These are phyloP conservation scores for Platycheirus albimanus DNA, from an alignment of 2,888 invertebrate species.

Conservation along the genomic window DNA sequence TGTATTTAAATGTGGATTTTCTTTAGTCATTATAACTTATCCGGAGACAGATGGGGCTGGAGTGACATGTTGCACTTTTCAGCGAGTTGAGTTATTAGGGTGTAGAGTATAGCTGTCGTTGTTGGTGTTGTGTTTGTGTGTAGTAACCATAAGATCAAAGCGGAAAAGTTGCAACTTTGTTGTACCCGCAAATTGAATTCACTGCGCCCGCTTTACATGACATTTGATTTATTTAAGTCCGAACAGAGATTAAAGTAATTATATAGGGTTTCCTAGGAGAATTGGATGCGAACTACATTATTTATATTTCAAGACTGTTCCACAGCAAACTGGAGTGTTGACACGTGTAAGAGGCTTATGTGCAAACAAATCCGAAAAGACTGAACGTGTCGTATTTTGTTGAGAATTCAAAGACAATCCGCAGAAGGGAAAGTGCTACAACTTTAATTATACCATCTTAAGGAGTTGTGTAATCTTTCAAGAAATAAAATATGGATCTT, in stretches of 20 bases:
- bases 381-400: too few relatives aligned
- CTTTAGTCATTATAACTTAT: slow-evolving; percentile 32
- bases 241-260: not conserved
- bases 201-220: slow-evolving; percentile 6
- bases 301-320: not conserved
- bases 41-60: slow-evolving; percentile 33
- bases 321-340: not conserved
- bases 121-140: too few relatives aligned
- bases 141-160: slow-evolving; percentile 22
- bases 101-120: not conserved
- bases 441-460: too few relatives aligned
- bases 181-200: slow-evolving; percentile 24
- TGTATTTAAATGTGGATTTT: slow-evolving; percentile 29
- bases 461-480: too few relatives aligned
- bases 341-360: not conserved
- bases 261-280: not conserved
- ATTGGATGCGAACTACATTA: too few relatives aligned
- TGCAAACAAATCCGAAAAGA: too few relatives aligned
- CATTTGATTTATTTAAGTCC: slow-evolving; percentile 32
- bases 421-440: too few relatives aligned
- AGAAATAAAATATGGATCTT: too few relatives aligned
- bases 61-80: slow-evolving; percentile 56
- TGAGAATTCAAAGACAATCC: too few relatives aligned
- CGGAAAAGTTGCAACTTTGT: slow-evolving; percentile 25
- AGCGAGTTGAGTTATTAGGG: slow-evolving; percentile 28